Evolutionary conservation across 2,888 invertebrate species (phyloP), one percentile per base, ranked within the genome.

Genomic region (Automeris io): DNA sequence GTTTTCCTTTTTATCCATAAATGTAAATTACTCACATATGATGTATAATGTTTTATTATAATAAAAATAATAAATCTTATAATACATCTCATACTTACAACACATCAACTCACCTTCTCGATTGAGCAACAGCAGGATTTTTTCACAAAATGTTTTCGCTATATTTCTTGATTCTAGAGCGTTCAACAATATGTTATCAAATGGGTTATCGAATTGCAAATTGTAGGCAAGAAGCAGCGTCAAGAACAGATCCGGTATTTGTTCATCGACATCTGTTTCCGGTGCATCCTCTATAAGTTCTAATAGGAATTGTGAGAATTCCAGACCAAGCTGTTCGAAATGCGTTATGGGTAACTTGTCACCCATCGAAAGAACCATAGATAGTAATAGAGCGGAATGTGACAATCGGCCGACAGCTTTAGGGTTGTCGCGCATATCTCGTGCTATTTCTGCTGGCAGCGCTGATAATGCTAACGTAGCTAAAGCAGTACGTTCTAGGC

Each of bases 111-210:
- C 73, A 95, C 95, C 96, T 92, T 96, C 97, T 58, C 97, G 90
- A 71, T 98, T 97, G 6, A 97, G 88, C 35, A 97, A 85, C 37
- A 96, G 79, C 33, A 98, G 86, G 35, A 96, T 89, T 77, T 97
- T 97, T 71, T 97, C 97, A 2, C 96, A 96, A 61, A 98, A 95
- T 1, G 90, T 91, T 78, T 97, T 97, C 0, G 96, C 95, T 33
- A 91, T 90, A 26, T 91, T 88, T 44, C 90, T 76, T 37, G 89
- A 89, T 52, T 91, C 91, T 54, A 95, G 77, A 0, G 93, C 91
- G 49, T 90, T 90, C 9, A 95, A 74, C 7, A 94, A 88, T 2
- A 93, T 83, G 66, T 94, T 95, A 37, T 93, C 93, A 5, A 83
- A 75, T 6, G 86, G 78, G 40, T 86, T 87, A 19, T 88, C 81